Evolutionary conservation across 1,140 invertebrate genomes (phyloP).

Genomic region (Cydia amplana): DNA sequence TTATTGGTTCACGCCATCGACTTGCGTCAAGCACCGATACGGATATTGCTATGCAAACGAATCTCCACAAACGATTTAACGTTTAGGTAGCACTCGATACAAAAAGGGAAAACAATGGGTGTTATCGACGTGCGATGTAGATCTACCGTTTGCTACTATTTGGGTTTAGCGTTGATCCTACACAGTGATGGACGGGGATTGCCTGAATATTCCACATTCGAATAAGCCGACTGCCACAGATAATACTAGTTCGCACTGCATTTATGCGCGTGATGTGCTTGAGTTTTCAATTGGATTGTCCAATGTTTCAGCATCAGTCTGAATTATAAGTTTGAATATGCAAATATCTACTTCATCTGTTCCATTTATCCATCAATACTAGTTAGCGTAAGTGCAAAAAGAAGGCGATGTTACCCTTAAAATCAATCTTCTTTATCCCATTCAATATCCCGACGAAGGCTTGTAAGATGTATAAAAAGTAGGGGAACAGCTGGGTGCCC

Average conservation of each 20-base stretch:
- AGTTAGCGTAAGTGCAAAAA: slow-evolving; percentile 2
- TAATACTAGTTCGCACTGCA: not conserved
- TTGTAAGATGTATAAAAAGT: slow-evolving; percentile 37
- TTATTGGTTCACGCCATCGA: slow-evolving; percentile 1
- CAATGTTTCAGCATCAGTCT: not conserved
- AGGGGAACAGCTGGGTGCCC: slow-evolving; percentile 43
- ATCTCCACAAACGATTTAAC: slow-evolving; percentile 23
- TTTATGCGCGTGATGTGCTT: not conserved
- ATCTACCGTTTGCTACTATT: slow-evolving; percentile 28
- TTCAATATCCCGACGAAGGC: slow-evolving; percentile 29
- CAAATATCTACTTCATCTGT: slow-evolving; percentile 1
- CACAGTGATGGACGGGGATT: slow-evolving; percentile 31
- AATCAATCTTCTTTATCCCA: slow-evolving; percentile 26
- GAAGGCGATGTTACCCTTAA: slow-evolving; percentile 21
- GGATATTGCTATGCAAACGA: slow-evolving; percentile 20
- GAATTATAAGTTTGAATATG: not conserved
- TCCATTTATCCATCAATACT: slow-evolving; percentile 16
- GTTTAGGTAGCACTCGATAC: slow-evolving; percentile 20
- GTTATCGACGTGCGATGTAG: slow-evolving; percentile 23
- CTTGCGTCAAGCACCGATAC: slow-evolving; percentile 15
- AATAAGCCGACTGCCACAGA: slow-evolving; percentile 18
- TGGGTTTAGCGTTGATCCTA: slow-evolving; percentile 26
- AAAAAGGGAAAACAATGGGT: slow-evolving; percentile 23
- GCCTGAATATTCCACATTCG: slow-evolving; percentile 19
- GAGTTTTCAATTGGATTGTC: not conserved